Base-by-base conservation (phyloP, 2,888 invertebrate species). In the Cyclophora albipunctata region DNA sequence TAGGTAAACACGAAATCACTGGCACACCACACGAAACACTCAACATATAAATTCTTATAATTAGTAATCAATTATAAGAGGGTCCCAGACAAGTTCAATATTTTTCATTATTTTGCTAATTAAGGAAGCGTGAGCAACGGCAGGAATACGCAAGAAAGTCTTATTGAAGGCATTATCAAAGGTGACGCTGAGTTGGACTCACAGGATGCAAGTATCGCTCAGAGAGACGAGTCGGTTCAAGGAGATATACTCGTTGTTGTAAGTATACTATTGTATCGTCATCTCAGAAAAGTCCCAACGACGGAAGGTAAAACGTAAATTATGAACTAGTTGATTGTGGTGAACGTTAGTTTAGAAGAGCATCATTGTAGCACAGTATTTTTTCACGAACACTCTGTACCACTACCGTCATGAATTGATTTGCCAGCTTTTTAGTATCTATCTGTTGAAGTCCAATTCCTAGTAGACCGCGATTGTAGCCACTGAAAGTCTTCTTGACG, bases 71-170 rank as follows among this genome's bases (percentile, higher is more conserved):
- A 69, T 73, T 72, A 73, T 71, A 73, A 71, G 67, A 67, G 85
- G 87, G 86, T 87, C 86, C 85, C 84, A 78, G 73, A 81, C 76
- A 80, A 85, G 84, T 82, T 84, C 81, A 86, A 84, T 73, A 84
- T 86, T 81, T 86, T 84, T 84, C 66, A 75, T 87, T 87, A 81
- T 88, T 87, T 88, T 88, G 84, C 84, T 81, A 84, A 87, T 85
- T 82, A 88, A 88, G 88, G 87, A 82, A 78, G 80, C 83, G 77
- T 69, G 77, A 73, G 65, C 80, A 71, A 77, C 71, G 83, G 82
- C 72, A 75, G 81, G 73, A 81, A 78, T 71, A 80, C 78, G 60
- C 85, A 83, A 64, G 85, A 86, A 73, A 88, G 77, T 84, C 78
- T 84, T 55, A 85, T 89, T 66, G 86, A 88, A 78, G 89, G 89